These are phyloP conservation scores for Parazoanthus darwini DNA, from an alignment of 92 coral and sea anemone genomes.

Conservation along the genomic window DNA sequence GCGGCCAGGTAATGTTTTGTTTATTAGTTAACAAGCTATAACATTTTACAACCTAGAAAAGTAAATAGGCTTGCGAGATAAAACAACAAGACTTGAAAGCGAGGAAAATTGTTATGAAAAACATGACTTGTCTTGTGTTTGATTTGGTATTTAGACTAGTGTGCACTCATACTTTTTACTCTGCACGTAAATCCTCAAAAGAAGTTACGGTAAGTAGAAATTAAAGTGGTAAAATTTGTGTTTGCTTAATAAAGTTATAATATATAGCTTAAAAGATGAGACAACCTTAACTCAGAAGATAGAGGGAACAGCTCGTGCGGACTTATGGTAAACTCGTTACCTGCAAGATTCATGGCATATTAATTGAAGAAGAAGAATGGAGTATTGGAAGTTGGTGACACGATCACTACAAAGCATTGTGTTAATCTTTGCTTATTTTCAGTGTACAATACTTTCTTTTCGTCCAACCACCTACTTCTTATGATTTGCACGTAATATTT, in stretches of 20 bases:
- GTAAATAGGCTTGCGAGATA: too few species aligned
- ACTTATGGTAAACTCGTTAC: not conserved
- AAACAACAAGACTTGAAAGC: too few species aligned
- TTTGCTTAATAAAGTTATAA: not conserved
- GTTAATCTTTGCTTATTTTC: not conserved
- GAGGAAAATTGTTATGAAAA: too few species aligned
- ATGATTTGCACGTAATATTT: not conserved
- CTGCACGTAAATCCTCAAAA: too few species aligned
- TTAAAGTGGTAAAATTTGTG: not conserved
- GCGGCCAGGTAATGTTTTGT: too few species aligned
- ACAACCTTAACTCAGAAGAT: too few species aligned
- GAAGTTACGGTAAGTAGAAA: not conserved
- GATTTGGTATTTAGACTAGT: too few species aligned
- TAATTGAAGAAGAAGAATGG: not conserved
- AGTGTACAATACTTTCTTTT: not conserved
- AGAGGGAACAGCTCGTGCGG: not conserved
- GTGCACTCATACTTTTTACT: too few species aligned
- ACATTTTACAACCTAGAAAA: too few species aligned
- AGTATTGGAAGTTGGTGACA: not conserved
- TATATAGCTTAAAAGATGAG: not conserved
- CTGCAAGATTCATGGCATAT: too few species aligned
- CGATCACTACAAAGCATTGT: not conserved
- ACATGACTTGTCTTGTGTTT: too few species aligned
- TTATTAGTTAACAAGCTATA: too few species aligned
- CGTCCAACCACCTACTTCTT: not conserved